Conservation (phyloP, 2,113 vertebrate species). For the Dipodomys spectabilis region DNA sequence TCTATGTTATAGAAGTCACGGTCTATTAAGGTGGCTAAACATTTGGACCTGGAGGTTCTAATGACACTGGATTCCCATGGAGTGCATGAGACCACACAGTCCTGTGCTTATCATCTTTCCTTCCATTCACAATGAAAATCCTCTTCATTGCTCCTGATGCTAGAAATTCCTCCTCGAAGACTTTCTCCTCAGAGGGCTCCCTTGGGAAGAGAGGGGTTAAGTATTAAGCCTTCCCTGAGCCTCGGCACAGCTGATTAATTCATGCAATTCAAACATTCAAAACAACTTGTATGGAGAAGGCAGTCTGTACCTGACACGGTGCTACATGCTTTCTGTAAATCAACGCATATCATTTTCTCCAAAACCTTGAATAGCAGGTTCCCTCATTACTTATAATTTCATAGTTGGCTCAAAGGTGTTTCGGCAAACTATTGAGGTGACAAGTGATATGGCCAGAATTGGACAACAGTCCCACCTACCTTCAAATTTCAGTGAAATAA, state of each 20-base stretch:
- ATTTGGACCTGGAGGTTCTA: not conserved
- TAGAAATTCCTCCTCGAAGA: slow-evolving; percentile 4
- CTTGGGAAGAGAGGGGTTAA: slow-evolving; percentile 17
- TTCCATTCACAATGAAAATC: not conserved
- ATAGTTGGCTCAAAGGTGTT: slow-evolving; percentile 24
- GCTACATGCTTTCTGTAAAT: slow-evolving; percentile 13
- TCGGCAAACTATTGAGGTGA: slow-evolving; percentile 44
- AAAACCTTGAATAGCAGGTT: slow-evolving; percentile 41
- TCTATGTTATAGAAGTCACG: slow-evolving; percentile 6
- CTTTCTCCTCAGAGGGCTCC: slow-evolving; percentile 34
- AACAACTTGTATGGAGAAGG: no score
- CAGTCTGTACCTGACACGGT: slow-evolving; percentile 11
- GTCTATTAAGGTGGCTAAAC: not conserved
- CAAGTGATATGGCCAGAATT: slow-evolving; percentile 48
- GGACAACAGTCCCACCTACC: not conserved
- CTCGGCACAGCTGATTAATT: slow-evolving; percentile 42
- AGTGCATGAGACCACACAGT: not conserved
- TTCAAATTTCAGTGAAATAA: slow-evolving; percentile 52
- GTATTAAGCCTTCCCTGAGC: not conserved
- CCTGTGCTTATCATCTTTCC: not conserved
- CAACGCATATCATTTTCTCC: slow-evolving; percentile 15
- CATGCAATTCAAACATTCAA: slow-evolving; percentile 1
- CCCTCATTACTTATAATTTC: slow-evolving; percentile 43
- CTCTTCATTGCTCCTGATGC: not conserved
- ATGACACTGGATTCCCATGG: not conserved